Evolutionary conservation across 2,113 vertebrate genomes (phyloP).

Genomic region (Terrapene triunguis): DNA sequence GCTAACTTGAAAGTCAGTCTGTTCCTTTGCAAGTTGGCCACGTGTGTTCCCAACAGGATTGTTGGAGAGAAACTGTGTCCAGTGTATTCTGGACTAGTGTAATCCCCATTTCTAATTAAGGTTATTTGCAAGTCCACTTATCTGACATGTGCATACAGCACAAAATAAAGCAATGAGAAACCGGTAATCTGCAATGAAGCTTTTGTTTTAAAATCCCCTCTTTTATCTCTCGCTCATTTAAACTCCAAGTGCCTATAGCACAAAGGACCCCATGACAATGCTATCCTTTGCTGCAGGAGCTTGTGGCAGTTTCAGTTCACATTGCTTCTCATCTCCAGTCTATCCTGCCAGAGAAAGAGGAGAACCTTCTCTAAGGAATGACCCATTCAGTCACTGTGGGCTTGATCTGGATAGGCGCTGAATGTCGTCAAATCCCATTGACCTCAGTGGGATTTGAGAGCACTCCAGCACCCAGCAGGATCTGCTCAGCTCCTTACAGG

Average conservation of each 20-base stretch:
- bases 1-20: constrained; percentile 8
- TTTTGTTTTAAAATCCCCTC: constrained; percentile 59
- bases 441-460: neutral
- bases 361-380: neutral
- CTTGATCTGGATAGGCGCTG: neutral
- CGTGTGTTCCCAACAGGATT: constrained; percentile 27
- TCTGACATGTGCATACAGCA: constrained; percentile 60
- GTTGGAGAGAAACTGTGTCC: constrained; percentile 39
- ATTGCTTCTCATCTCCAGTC: neutral
- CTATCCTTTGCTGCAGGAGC: neutral
- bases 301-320: neutral
- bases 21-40: neutral
- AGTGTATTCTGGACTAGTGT: constrained; percentile 18
- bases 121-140: constrained; percentile 53
- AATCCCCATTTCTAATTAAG: constrained; percentile 75
- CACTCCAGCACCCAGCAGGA: neutral
- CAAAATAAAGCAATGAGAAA: constrained; percentile 40
- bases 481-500: neutral
- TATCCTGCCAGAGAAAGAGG: neutral
- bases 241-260: neutral
- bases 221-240: constrained; percentile 19
- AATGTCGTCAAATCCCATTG: neutral
- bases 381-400: rapidly evolving
- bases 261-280: constrained; percentile 33
- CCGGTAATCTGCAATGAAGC: constrained; percentile 15